Evolutionary conservation across 2,888 invertebrate genomes (phyloP).

Genomic region (Luffia ferchaultella): DNA sequence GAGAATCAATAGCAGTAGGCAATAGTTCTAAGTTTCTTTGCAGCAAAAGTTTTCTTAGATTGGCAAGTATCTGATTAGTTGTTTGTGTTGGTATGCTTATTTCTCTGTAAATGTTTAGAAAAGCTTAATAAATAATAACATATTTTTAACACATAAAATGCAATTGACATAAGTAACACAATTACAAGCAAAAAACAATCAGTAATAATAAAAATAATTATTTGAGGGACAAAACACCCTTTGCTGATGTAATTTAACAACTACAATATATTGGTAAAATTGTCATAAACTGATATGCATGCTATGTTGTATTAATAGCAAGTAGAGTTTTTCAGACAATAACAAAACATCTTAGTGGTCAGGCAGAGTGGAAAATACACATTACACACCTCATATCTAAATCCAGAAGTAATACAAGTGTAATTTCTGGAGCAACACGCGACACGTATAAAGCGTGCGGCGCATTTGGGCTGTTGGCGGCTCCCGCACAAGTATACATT

Average conservation of each 20-base stretch:
- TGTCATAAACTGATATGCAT: too few relatives aligned
- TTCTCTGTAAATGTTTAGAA: constrained; percentile 30
- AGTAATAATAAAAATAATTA: too few relatives aligned
- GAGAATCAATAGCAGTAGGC: constrained; percentile 75
- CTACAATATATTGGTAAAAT: too few relatives aligned
- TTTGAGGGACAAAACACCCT: too few relatives aligned
- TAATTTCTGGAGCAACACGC: constrained; percentile 40
- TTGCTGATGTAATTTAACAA: too few relatives aligned
- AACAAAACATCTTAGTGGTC: neutral
- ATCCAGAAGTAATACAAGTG: constrained; percentile 38
- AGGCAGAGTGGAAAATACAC: constrained; percentile 7
- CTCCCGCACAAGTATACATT: constrained; percentile 41
- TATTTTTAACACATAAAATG: too few relatives aligned
- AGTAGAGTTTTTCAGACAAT: too few relatives aligned
- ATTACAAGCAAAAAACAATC: too few relatives aligned
- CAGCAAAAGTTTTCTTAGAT: constrained; percentile 67
- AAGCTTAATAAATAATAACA: neutral
- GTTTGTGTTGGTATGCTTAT: constrained; percentile 38
- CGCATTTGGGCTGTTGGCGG: constrained; percentile 32
- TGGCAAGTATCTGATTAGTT: constrained; percentile 45
- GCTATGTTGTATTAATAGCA: too few relatives aligned
- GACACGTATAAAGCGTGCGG: constrained; percentile 48
- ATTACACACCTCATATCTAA: constrained; percentile 43
- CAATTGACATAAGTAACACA: too few relatives aligned
- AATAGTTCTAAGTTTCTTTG: constrained; percentile 78